These are phyloP conservation scores for Hydropotes inermis DNA, from an alignment of 2,113 vertebrate genomes.

Conservation along the genomic window DNA sequence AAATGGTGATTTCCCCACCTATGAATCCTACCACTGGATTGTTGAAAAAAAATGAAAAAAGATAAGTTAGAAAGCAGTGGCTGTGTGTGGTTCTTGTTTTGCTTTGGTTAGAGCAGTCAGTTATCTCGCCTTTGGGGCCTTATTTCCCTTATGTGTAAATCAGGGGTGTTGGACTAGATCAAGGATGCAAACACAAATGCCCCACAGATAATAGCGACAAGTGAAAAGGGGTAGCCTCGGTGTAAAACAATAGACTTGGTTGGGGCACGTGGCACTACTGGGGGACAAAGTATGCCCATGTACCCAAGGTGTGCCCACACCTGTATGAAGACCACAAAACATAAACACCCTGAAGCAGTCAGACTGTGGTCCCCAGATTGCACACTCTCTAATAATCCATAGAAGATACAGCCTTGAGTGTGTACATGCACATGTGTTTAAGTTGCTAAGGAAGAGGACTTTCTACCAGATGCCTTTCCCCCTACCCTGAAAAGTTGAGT, in stretches of 20 bases:
- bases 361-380: background rate
- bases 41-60: background rate
- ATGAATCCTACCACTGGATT: background rate
- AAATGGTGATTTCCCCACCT: background rate
- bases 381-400: background rate
- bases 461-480: background rate
- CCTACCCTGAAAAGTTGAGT: background rate
- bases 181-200: background rate
- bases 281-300: background rate
- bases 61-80: background rate
- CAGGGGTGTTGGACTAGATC: background rate
- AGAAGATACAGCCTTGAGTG: background rate
- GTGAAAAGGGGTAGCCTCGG: background rate
- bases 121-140: background rate
- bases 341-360: background rate
- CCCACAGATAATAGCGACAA: background rate
- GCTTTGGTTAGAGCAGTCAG: background rate
- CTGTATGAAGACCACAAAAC: background rate
- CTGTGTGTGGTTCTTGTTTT: background rate
- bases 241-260: background rate
- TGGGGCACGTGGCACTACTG: background rate
- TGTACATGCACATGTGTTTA: background rate
- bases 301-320: background rate
- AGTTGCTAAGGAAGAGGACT: background rate
- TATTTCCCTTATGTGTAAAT: background rate